Base-by-base conservation (phyloP, 2,797 vertebrate genomes). In the Syncerus caffer region DNA sequence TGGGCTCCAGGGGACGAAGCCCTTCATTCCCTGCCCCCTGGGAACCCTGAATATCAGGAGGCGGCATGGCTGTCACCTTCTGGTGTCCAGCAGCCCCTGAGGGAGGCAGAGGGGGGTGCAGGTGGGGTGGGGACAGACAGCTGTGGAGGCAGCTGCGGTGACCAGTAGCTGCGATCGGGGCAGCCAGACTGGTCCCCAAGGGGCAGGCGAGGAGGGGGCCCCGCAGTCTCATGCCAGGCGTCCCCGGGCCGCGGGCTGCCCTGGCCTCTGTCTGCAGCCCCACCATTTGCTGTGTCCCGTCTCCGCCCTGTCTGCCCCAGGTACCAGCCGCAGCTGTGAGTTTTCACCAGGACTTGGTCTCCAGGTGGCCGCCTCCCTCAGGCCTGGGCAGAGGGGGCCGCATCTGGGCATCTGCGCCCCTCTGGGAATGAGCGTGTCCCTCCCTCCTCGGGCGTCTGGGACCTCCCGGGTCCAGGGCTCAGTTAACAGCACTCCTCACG, bases 211-310 rank as follows among this genome's bases (percentile, higher is more conserved):
- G 29, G 60, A 62, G 60, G 29, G 60, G 60, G 4, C 2, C 42
- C 74, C 0, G 13, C 74, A 1, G 1, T 29, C 45, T 78, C 74
- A 3, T 11, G 45, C 19, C 19, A 23, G 64, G 34, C 5, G 0
- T 17, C 45, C 76, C 27, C 3, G 5, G 45, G 45, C 76, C 3
- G 0, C 1, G 1, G 1, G 45, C 76, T 11, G 45, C 76, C 1
- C 16, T 42, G 38, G 71, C 38, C 76, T 79, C 29, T 6, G 45
- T 31, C 45, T 31, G 27, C 76, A 19, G 45, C 45, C 76, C 76
- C 45, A 0, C 45, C 15, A 0, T 31, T 31, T 1, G 27, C 0
- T 0, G 27, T 6, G 15, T 17, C 45, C 8, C 9, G 1, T 31
- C 45, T 50, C 76, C 3, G 29, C 27, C 45, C 45, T 3, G 4